phyloP scores from a whole-genome alignment of 2,888 invertebrate species.

The Bellardia pandia region DNA sequence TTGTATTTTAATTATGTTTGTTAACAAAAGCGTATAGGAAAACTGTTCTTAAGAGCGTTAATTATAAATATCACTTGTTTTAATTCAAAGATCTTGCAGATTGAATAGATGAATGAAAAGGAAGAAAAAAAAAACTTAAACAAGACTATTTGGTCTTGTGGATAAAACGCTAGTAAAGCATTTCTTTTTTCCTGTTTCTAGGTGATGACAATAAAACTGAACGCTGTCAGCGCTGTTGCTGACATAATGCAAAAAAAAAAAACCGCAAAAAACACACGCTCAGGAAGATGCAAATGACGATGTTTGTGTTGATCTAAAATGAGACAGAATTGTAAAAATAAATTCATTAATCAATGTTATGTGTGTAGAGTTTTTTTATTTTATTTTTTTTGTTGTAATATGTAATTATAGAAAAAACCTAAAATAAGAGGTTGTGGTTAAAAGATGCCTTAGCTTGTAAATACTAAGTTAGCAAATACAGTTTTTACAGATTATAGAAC shows the following conservation, averaged over 20 bases:
- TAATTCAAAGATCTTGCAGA: not conserved
- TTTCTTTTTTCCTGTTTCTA: conserved; percentile 50
- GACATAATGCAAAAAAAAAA: conserved; percentile 31
- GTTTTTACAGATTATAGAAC: too few relatives aligned
- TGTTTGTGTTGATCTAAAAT: conserved; percentile 49
- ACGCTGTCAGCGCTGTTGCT: conserved; percentile 14
- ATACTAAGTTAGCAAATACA: too few relatives aligned
- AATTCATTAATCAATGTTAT: conserved; percentile 26
- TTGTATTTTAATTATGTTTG: not conserved
- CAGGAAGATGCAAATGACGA: not conserved
- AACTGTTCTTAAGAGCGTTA: not conserved
- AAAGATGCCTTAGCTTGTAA: too few relatives aligned
- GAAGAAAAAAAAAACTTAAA: conserved; percentile 32
- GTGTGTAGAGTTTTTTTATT: not conserved
- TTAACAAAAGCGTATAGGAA: not conserved
- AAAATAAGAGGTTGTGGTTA: too few relatives aligned
- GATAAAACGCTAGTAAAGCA: conserved; percentile 61
- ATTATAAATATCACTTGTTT: conserved; percentile 40
- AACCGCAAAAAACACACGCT: not conserved
- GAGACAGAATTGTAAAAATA: conserved; percentile 51
- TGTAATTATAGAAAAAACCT: not conserved
- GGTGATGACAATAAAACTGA: conserved; percentile 43
- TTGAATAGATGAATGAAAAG: not conserved
- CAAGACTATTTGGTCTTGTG: conserved; percentile 68
- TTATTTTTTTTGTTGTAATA: too few relatives aligned